A percentile compares a stretch with the other conserved stretches of the same genome.
phyloP scores from a whole-genome alignment of 1,140 invertebrate species.

The Ephestia elutella region DNA sequence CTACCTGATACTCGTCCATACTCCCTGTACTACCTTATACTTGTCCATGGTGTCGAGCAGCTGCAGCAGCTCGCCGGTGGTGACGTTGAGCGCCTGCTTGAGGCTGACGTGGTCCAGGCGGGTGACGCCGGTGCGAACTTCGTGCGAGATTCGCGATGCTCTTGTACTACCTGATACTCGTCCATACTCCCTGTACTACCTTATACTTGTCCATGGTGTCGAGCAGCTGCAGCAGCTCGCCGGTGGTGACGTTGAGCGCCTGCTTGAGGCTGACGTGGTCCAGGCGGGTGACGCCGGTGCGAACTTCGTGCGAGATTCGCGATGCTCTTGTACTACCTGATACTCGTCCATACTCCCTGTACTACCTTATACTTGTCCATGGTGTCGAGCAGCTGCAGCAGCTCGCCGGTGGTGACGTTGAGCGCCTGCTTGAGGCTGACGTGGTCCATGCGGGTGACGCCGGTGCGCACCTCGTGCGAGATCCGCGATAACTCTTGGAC shows the following conservation, averaged over 20 bases:
- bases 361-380: conserved; percentile 48
- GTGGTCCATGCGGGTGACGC: conserved; percentile 53
- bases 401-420: conserved; percentile 69
- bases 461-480: conserved; percentile 72
- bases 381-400: conserved; percentile 57
- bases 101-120: conserved; percentile 68
- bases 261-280: conserved; percentile 72
- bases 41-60: conserved; percentile 54
- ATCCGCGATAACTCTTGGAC: conserved; percentile 77
- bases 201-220: conserved; percentile 50
- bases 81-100: conserved; percentile 74
- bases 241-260: conserved; percentile 73
- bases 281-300: conserved; percentile 54
- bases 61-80: conserved; percentile 69
- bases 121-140: conserved; percentile 60
- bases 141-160: conserved; percentile 6
- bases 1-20: too few species aligned
- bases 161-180: background rate
- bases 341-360: too few species aligned
- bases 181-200: conserved; percentile 18
- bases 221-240: conserved; percentile 65
- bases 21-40: conserved; percentile 42
- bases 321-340: background rate
- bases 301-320: conserved; percentile 35
- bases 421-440: conserved; percentile 75